phyloP scores from a whole-genome alignment of 2,888 invertebrate genomes.

The Cynaeus angustus region DNA sequence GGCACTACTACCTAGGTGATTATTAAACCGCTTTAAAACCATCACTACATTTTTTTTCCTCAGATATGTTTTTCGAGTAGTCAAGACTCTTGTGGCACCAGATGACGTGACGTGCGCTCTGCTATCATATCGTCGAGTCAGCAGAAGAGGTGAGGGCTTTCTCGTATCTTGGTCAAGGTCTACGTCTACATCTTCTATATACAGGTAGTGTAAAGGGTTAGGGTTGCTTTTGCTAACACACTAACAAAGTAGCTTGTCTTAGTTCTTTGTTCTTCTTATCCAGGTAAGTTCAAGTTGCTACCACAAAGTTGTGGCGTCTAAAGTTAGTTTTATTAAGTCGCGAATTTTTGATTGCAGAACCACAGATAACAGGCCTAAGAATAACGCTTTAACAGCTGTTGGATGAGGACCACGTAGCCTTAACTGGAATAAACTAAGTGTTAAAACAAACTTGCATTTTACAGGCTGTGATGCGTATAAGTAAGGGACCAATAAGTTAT shows the following conservation, averaged over 20 bases:
- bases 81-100: conserved; percentile 82
- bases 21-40: background rate
- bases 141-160: conserved; percentile 77
- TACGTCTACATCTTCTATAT: conserved; percentile 76
- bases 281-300: conserved; percentile 20
- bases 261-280: background rate
- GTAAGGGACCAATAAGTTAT: conserved; percentile 69
- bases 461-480: conserved; percentile 70
- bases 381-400: conserved; percentile 76
- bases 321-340: too few relatives aligned
- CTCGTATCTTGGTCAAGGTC: conserved; percentile 78
- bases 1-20: conserved; percentile 88
- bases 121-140: conserved; percentile 75
- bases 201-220: conserved; percentile 71
- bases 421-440: conserved; percentile 55
- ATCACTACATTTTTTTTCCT: conserved; percentile 54
- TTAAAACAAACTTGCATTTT: conserved; percentile 66
- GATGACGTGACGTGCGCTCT: conserved; percentile 84
- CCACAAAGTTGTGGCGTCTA: too few relatives aligned
- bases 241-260: conserved; percentile 28
- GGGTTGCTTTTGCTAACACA: conserved; percentile 20
- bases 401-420: conserved; percentile 64
- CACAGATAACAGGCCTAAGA: conserved; percentile 76
- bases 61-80: conserved; percentile 81
- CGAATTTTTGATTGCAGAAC: conserved; percentile 68